Evolutionary conservation across 2,888 invertebrate species (phyloP), one percentile per base, ranked within the genome.

Genomic region (Galerucella calmariensis): DNA sequence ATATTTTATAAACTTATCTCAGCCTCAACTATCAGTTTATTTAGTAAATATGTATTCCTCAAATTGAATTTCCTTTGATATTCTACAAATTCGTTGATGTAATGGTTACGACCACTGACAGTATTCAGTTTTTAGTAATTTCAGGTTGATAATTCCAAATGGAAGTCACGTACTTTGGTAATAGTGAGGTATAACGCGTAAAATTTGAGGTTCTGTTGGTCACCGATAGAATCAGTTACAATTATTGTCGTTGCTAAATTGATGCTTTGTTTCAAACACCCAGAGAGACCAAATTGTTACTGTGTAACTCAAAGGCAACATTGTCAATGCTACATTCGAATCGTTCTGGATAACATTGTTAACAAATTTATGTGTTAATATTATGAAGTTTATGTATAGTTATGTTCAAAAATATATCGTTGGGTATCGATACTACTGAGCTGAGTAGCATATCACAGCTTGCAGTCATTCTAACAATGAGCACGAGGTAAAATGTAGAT

Each of bases 151-250:
- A 46, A 48, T 69, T 69, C 53, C 27, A 62, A 62, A 61, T 48
- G 48, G 8, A 41, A 69, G 69, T 69, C 69, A 69, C 69, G 69
- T 69, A 62, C 14, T 69, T 62, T 51, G 48, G 51, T 69, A 69
- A 69, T 51, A 51, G 61, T 62, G 44, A 69, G 69, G 69, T 68
- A 68, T 24, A 56, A 58, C 35, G 59, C 44, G 69, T 69, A 61
- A 59, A 69, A 69, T 69, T 69, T 69, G 68, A 59, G 68, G 59
- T 46, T 27, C 24, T 27, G 20, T 61, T 41, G n/a, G 53, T 67
- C 48, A 35, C 9, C 14, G n/a, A 41, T 62, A 62, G 0, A 27
- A 62, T 51, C n/a, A n/a, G 51, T 14, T 14, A 27, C 62, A 27
- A 35, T 62, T 10, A 51, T 51, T 51, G 8, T 51, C 14, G 2